Base-by-base conservation (phyloP, 2,797 vertebrate species). In the Notolabrus celidotus region DNA sequence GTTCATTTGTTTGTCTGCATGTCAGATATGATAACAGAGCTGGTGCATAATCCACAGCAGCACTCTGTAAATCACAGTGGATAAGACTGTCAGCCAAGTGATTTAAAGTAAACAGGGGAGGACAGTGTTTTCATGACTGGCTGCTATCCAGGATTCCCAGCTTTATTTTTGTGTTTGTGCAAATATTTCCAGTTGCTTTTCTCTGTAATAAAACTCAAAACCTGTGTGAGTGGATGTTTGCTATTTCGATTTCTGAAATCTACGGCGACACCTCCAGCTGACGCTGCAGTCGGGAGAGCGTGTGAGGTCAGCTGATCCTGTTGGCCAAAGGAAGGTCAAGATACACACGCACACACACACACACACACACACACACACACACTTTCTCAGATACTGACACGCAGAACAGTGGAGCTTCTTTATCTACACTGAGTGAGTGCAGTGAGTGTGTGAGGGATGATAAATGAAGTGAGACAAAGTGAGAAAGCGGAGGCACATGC, bases 101-200 rank as follows among this genome's bases (percentile, higher is more conserved):
- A 75, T 71, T 41, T 9, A 80, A 82, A 70, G 59, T 47, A 69
- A 83, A 67, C 57, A 68, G 41, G 63, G 36, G 47, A 53, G 55
- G 31, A 34, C 38, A 31, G 43, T 43, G 58, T 71, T 74, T 86
- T 59, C n/a, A 80, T 20, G 29, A 0, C 17, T 85, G 77, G 85
- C 80, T 53, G 19, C 47, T 67, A 22, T 81, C 81, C 84, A 79
- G 46, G 43, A 54, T 22, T 53, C 23, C 52, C 16, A 23, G 29
- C 38, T 74, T 67, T 51, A 20, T 61, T 72, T 63, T 52, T 53
- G 22, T 22, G 42, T 84, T 72, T 49, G 36, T 64, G 51, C 50
- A 85, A 78, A 83, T 69, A 71, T 71, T 82, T 57, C 55, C 64
- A 66, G 50, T 59, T 17, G 43, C 23, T 19, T n/a, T 67, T 79